Evolutionary conservation across 2,888 invertebrate genomes (phyloP).

Genomic region (Yponomeuta sedellus): DNA sequence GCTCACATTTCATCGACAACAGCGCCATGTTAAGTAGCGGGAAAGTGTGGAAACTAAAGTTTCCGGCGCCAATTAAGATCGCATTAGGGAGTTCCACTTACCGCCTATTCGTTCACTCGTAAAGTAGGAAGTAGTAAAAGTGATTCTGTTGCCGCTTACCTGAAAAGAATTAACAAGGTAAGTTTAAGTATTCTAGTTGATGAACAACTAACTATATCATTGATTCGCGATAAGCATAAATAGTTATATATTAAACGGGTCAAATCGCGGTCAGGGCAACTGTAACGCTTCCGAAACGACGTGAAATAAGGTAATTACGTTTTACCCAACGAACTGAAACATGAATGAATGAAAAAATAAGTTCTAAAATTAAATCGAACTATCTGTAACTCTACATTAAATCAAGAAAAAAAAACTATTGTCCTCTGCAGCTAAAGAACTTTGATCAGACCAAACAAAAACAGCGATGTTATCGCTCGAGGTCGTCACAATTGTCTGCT

Average conservation of each 20-base stretch:
- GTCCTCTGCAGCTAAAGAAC: not conserved
- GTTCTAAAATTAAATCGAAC: not conserved
- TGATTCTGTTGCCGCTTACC: not conserved
- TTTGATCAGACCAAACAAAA: not conserved
- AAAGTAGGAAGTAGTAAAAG: not conserved
- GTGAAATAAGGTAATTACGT: too few relatives aligned
- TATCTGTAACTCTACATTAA: constrained; percentile 2
- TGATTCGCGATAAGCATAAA: too few relatives aligned
- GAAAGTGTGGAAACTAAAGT: constrained; percentile 2
- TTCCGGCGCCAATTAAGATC: not conserved
- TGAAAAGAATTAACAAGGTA: not conserved
- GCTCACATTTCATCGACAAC: not conserved
- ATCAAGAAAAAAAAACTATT: not conserved
- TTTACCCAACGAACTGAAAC: too few relatives aligned
- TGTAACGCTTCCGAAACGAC: too few relatives aligned
- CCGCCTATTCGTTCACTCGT: not conserved
- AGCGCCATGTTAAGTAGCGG: constrained; percentile 6
- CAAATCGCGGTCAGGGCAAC: too few relatives aligned
- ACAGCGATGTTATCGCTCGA: constrained; percentile 40
- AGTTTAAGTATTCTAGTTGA: too few relatives aligned
- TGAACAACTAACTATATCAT: too few relatives aligned
- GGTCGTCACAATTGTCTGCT: constrained; percentile 40
- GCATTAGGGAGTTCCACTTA: not conserved
- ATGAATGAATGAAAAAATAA: too few relatives aligned
- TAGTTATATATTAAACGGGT: too few relatives aligned